A percentile compares a stretch with the other conserved stretches of the same genome.
Evolutionary conservation across 30 jellyfish, hydroid and myxozoan species (phyloP).

Genomic region (Mastigias papua): DNA sequence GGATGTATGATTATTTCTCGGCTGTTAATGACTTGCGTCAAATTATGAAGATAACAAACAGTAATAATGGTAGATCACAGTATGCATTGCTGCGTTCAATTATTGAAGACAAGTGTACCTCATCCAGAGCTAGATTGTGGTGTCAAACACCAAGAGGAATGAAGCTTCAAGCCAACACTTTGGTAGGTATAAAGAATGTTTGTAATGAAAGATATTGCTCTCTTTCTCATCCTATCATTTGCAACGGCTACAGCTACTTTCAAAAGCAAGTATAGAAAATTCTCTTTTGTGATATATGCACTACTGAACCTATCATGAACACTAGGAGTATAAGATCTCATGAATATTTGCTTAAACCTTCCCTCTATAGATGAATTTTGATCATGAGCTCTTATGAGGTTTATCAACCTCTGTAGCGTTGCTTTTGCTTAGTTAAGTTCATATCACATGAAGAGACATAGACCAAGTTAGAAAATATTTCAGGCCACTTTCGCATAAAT

Average conservation of each 20-base stretch:
- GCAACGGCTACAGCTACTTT: too few species aligned
- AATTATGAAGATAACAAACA: conserved; percentile 20
- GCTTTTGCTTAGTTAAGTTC: too few species aligned
- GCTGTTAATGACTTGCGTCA: conserved; percentile 31
- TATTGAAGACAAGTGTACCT: conserved; percentile 27
- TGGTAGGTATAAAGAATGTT: conserved; percentile 1
- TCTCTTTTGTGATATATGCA: too few species aligned
- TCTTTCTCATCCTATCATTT: too few species aligned
- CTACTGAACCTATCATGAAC: too few species aligned
- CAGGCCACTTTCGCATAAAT: background rate
- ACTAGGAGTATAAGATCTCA: too few species aligned
- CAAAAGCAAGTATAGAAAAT: too few species aligned
- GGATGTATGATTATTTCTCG: conserved; percentile 12
- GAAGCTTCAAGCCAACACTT: background rate
- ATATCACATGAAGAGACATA: conserved; percentile 28
- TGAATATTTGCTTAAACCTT: too few species aligned
- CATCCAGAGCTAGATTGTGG: background rate
- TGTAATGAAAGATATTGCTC: too few species aligned
- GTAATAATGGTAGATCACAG: conserved; percentile 30
- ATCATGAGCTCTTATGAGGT: too few species aligned
- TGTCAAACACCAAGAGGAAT: background rate
- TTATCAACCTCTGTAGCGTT: too few species aligned
- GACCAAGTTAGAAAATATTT: background rate
- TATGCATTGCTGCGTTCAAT: conserved; percentile 4
- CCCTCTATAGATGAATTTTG: too few species aligned